A percentile compares a stretch with the other conserved stretches of the same genome.
Evolutionary conservation across 2,888 invertebrate species (phyloP).

Genomic region (Melanchra persicariae): DNA sequence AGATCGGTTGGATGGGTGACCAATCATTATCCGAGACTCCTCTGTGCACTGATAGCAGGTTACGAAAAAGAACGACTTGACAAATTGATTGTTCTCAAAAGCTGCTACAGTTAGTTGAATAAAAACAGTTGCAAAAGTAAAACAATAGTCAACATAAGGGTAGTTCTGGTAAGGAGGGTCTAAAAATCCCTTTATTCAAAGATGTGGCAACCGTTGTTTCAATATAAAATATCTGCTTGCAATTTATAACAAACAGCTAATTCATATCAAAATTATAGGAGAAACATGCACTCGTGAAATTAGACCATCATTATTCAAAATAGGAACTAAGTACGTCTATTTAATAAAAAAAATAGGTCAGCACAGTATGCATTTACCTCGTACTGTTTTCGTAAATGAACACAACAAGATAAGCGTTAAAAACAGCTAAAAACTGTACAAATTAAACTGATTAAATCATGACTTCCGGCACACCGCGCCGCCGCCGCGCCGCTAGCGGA

Average conservation of each 20-base stretch:
- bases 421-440: slow-evolving; percentile 30
- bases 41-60: no score
- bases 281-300: background rate
- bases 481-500: no score
- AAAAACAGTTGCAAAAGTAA: background rate
- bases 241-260: no score
- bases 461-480: slow-evolving; percentile 49
- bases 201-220: background rate
- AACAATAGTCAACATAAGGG: background rate
- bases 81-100: no score
- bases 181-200: no score
- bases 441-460: slow-evolving; percentile 54
- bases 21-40: no score
- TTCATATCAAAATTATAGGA: background rate
- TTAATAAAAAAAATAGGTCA: slow-evolving; percentile 24
- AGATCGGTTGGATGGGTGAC: no score
- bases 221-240: background rate
- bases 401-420: slow-evolving; percentile 42
- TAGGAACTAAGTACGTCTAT: background rate
- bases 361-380: slow-evolving; percentile 19
- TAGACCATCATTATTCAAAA: background rate
- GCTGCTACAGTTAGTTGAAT: no score
- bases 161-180: background rate
- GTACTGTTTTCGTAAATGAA: slow-evolving; percentile 26
- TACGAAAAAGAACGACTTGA: no score